A percentile compares a stretch with the other conserved stretches of the same genome.
phyloP scores from a whole-genome alignment of 64 coral and sea anemone genomes.

The Porites lutea region DNA sequence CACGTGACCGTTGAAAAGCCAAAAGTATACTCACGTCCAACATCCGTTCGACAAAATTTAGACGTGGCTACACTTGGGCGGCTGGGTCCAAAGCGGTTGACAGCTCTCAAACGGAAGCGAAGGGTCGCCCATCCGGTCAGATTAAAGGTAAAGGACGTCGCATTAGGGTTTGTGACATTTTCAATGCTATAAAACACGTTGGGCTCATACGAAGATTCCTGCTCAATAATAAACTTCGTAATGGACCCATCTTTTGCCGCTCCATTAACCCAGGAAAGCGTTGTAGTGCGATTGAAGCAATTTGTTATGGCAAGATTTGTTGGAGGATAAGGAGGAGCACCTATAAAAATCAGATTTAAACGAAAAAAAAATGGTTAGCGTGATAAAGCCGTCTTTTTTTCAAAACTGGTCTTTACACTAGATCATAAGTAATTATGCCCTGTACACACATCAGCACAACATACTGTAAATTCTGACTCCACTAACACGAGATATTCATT shows the following conservation, averaged over 20 bases:
- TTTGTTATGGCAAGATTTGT: slow-evolving; percentile 14
- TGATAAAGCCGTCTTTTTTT: too few relatives aligned
- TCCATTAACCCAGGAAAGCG: slow-evolving; percentile 52
- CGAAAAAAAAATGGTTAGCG: too few relatives aligned
- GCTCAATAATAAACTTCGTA: slow-evolving; percentile 70
- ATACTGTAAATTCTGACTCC: too few relatives aligned
- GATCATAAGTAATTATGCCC: too few relatives aligned
- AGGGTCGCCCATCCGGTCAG: slow-evolving; percentile 65
- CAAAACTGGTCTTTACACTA: too few relatives aligned
- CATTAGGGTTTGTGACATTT: slow-evolving; percentile 72
- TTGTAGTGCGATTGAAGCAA: slow-evolving; percentile 49
- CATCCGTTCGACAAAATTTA: slow-evolving; percentile 39
- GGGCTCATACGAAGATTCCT: slow-evolving; percentile 57
- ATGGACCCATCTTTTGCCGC: slow-evolving; percentile 48
- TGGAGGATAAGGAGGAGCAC: slow-evolving; percentile 70
- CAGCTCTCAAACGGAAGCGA: slow-evolving; percentile 74
- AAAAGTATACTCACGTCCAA: neutral
- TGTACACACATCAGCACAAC: too few relatives aligned
- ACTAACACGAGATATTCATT: too few relatives aligned
- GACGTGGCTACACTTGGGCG: slow-evolving; percentile 67
- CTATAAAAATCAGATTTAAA: slow-evolving; percentile 17
- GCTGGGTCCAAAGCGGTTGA: slow-evolving; percentile 79
- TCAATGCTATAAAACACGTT: slow-evolving; percentile 34
- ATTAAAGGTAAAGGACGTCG: slow-evolving; percentile 37
- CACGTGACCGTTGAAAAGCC: neutral